Percentiles rank a stretch among this genome's conserved stretches.
Conservation (phyloP, 2,888 invertebrate species). For the Tethea ocularis region DNA sequence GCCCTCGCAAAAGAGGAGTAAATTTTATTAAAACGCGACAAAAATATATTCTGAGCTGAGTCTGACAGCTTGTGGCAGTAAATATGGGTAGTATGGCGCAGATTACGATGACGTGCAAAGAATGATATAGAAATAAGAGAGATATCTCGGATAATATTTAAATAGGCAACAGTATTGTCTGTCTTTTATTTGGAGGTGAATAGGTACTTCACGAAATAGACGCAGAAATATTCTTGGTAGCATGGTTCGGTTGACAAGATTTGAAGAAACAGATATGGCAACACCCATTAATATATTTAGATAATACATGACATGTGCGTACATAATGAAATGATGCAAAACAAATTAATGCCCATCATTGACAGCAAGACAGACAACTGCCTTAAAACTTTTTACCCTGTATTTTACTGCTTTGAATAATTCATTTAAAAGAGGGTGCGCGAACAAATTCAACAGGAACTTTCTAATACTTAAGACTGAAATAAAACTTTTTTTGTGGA, state of each 20-base stretch:
- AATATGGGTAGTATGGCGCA: conserved; percentile 28
- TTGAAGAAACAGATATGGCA: not conserved
- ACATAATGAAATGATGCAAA: conserved; percentile 31
- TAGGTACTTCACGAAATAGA: not conserved
- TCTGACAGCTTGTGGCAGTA: conserved; percentile 39
- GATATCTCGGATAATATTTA: conserved; percentile 9
- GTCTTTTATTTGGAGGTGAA: conserved; percentile 3
- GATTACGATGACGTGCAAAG: conserved; percentile 27
- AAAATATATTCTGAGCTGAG: conserved; percentile 46
- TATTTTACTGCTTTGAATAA: conserved; percentile 61
- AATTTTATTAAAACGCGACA: conserved; percentile 64
- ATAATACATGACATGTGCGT: not conserved
- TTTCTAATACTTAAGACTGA: conserved; percentile 47
- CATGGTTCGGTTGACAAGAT: not conserved
- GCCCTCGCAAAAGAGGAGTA: conserved; percentile 40
- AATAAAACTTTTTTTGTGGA: conserved; percentile 41
- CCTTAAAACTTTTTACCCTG: conserved; percentile 56
- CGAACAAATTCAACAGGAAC: conserved; percentile 54
- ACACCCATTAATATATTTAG: too few relatives aligned
- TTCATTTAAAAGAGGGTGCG: conserved; percentile 65
- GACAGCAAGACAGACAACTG: conserved; percentile 64
- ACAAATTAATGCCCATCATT: conserved; percentile 65
- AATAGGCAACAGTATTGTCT: not conserved
- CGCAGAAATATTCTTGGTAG: not conserved
- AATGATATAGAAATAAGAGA: conserved; percentile 21